Conservation (phyloP, 2,888 invertebrate species). For the Cenopis cana region DNA sequence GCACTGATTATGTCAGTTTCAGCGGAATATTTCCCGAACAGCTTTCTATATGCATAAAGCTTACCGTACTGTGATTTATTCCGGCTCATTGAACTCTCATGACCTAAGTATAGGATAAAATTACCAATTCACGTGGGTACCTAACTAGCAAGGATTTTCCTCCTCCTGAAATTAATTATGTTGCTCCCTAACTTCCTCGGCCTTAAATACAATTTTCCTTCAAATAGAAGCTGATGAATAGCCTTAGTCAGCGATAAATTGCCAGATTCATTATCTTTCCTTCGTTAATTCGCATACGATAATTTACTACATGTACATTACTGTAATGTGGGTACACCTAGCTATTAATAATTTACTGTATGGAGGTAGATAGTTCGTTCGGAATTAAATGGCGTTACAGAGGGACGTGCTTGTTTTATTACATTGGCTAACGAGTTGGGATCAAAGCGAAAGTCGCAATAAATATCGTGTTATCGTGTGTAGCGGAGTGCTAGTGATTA, state of each 20-base stretch:
- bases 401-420: too few species aligned
- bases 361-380: too few species aligned
- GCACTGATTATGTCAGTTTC: background rate
- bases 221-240: slow-evolving; percentile 40
- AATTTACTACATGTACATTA: slow-evolving; percentile 11
- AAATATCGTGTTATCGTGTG: too few species aligned
- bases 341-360: too few species aligned
- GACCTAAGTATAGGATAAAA: background rate
- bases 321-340: too few species aligned
- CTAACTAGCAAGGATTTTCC: slow-evolving; percentile 30
- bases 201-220: slow-evolving; percentile 40
- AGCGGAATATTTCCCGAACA: background rate
- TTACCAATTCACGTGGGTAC: slow-evolving; percentile 2
- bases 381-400: too few species aligned
- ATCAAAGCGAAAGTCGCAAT: too few species aligned
- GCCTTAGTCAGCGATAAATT: slow-evolving; percentile 43
- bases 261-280: slow-evolving; percentile 32
- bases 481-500: too few species aligned
- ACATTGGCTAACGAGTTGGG: too few species aligned
- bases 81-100: slow-evolving; percentile 13
- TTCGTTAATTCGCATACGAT: slow-evolving; percentile 31
- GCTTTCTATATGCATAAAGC: background rate
- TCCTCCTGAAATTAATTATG: slow-evolving; percentile 26
- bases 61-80: slow-evolving; percentile 2
- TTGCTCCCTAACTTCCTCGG: slow-evolving; percentile 20